A percentile compares a stretch with the other conserved stretches of the same genome.
Conservation (phyloP, 1,140 invertebrate genomes). For the Battus philenor region DNA sequence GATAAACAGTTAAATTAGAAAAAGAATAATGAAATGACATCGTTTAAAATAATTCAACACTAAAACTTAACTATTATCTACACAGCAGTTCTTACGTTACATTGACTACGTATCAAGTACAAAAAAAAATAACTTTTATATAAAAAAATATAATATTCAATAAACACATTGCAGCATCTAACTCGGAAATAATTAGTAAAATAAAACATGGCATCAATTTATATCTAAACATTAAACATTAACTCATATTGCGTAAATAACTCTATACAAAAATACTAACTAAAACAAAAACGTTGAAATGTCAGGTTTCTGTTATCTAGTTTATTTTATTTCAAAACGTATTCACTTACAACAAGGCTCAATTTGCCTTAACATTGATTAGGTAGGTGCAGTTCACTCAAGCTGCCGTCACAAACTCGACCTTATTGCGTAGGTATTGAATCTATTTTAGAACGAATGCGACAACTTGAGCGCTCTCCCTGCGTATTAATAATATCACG, state of each 20-base stretch:
- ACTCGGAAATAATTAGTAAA: conserved; percentile 50
- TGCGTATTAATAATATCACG: conserved; percentile 36
- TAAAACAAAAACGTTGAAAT: conserved; percentile 36
- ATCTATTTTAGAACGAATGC: conserved; percentile 13
- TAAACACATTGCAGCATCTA: conserved; percentile 54
- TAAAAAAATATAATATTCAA: conserved; percentile 72
- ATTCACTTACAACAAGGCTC: conserved; percentile 25
- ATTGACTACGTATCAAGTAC: conserved; percentile 57
- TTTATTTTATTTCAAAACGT: conserved; percentile 24
- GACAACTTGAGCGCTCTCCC: conserved; percentile 11
- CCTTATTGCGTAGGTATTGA: conserved; percentile 7
- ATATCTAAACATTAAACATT: conserved; percentile 46
- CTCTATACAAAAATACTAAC: conserved; percentile 48
- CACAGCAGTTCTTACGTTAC: conserved; percentile 44
- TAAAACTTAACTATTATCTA: conserved; percentile 63
- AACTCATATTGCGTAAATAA: conserved; percentile 44
- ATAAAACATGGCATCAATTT: conserved; percentile 68
- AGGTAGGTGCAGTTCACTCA: conserved; percentile 32
- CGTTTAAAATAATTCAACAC: conserved; percentile 60
- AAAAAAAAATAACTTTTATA: conserved; percentile 64
- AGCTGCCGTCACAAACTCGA: conserved; percentile 3
- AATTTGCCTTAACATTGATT: conserved; percentile 53
- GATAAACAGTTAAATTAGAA: conserved; percentile 33
- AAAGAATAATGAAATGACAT: conserved; percentile 31
- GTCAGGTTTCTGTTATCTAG: conserved; percentile 30